A percentile compares a stretch with the other conserved stretches of the same genome.
Conservation (phyloP, 2,113 vertebrate genomes). For the Cinclus mexicanus region DNA sequence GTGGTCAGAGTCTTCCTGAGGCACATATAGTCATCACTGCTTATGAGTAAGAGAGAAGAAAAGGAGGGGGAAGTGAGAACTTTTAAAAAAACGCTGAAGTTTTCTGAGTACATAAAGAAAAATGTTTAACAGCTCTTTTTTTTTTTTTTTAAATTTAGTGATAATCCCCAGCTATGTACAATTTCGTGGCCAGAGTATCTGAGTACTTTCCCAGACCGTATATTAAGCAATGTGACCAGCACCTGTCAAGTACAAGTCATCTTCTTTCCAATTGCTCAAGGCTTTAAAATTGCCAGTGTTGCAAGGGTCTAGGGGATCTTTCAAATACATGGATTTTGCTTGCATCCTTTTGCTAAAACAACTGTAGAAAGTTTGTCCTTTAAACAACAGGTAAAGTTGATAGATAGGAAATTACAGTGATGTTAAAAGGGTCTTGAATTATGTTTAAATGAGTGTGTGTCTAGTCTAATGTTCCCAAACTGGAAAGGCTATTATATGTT, state of each 20-base stretch:
- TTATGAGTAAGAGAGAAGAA: slow-evolving; percentile 13
- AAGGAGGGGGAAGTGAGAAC: slow-evolving; percentile 22
- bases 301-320: not conserved
- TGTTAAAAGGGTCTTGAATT: not conserved
- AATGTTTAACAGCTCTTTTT: not conserved
- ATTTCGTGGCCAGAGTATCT: not conserved
- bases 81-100: not conserved
- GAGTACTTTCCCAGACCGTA: not conserved
- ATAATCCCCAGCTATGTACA: not conserved
- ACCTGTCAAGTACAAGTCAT: not conserved
- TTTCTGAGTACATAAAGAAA: not conserved
- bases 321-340: not conserved
- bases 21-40: not conserved
- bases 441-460: not conserved
- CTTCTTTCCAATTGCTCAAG: not conserved
- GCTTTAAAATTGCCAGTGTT: not conserved
- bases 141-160: not conserved
- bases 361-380: not conserved
- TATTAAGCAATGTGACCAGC: not conserved
- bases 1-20: slow-evolving; percentile 23
- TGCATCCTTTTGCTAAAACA: not conserved
- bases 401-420: not conserved
- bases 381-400: not conserved
- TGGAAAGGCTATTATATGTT: not conserved
- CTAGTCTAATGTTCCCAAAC: not conserved